Evolutionary conservation across 2,888 invertebrate species (phyloP), one percentile per base, ranked within the genome.

Genomic region (Drosophila nigricruria): DNA sequence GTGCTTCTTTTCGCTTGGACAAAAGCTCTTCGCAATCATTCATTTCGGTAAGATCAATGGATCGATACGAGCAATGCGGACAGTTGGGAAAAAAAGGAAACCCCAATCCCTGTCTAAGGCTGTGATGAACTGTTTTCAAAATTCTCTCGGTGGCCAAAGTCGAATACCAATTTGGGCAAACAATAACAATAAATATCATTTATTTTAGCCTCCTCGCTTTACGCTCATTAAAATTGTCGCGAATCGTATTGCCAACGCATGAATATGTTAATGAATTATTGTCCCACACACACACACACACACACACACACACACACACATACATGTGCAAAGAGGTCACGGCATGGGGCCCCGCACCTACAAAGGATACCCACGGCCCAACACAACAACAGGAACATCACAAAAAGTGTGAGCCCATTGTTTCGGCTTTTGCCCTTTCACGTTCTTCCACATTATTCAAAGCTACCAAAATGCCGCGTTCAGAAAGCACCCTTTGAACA

Each of bases 11-110:
- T 58, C 50, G 61, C 66, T 60, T 73, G 60, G 53, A 68, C 71
- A 76, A 59, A 66, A 73, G 62, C 77, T 18, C 18, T 72, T 69
- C 69, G 72, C 72, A 88, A 89, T 87, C 91, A 86, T 87, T 89
- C 89, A 90, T 90, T 87, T 87, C 87, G 87, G 87, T 90, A 64
- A 87, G 87, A 87, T 87, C 90, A 87, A 87, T 87, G 83, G 78
- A 84, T 87, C 89, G 90, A 89, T 88, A 79, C 76, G 70, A 67
- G 56, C 68, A 74, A 57, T 75, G 90, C 68, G 84, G 47, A 49
- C 47, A 49, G 18, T 18, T 18, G 5, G 87, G 85, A 89, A 74
- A 88, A 88, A 86, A 49, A 73, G 71, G 54, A 76, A 78, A 49
- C 45, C 18, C 34, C 62, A 67, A 43, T 34, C 76, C 43, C 53